Percentiles rank a stretch among this genome's conserved stretches.
Evolutionary conservation across 1,140 invertebrate genomes (phyloP).

Genomic region (Brachionus rubens): DNA sequence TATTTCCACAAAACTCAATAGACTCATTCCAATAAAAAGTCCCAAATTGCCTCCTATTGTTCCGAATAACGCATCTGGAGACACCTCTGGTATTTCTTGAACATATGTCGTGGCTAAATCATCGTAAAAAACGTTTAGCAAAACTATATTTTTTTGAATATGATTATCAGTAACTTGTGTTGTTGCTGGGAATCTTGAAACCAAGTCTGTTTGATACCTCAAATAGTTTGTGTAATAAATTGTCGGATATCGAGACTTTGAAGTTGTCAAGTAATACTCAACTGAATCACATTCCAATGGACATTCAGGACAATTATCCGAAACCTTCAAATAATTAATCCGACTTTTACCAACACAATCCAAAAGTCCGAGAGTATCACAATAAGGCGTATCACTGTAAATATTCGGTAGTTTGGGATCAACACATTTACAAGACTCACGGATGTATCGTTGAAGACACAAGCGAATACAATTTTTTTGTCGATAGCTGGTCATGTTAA

Average conservation of each 20-base stretch:
- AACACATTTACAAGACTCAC: background rate
- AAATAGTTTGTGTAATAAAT: conserved; percentile 39
- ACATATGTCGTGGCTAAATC: conserved; percentile 23
- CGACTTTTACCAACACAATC: background rate
- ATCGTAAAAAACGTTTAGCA: conserved; percentile 42
- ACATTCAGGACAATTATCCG: conserved; percentile 22
- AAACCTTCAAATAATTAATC: background rate
- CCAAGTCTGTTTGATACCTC: conserved; percentile 15
- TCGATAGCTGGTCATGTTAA: conserved; percentile 35
- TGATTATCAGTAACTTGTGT: conserved; percentile 31
- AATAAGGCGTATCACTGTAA: background rate
- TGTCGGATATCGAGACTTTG: conserved; percentile 31
- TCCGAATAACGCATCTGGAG: background rate
- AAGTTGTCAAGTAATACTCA: conserved; percentile 4
- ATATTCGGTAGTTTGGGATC: conserved; percentile 6
- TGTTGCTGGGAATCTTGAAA: conserved; percentile 9
- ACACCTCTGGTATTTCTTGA: conserved; percentile 13
- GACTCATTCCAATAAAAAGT: conserved; percentile 30
- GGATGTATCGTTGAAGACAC: conserved; percentile 29
- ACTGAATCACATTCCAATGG: conserved; percentile 41
- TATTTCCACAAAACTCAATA: conserved; percentile 43
- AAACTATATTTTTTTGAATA: conserved; percentile 44
- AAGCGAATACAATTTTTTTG: conserved; percentile 35
- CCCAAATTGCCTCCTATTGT: conserved; percentile 42
- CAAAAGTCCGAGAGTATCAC: background rate